These are phyloP conservation scores for Dyspetes luteomarginatus DNA, from an alignment of 2,888 invertebrate genomes.

Conservation along the genomic window DNA sequence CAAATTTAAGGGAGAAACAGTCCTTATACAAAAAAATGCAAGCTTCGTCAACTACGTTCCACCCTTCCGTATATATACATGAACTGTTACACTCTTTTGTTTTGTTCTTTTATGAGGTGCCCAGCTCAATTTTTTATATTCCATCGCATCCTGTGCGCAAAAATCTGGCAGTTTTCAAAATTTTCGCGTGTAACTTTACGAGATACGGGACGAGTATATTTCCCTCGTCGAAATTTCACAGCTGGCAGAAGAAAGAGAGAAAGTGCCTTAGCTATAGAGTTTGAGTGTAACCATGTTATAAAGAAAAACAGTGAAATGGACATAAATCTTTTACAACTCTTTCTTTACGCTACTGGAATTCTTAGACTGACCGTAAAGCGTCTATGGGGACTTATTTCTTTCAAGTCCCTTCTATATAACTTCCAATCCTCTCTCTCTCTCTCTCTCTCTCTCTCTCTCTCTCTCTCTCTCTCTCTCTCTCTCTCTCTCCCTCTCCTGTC, in stretches of 20 bases:
- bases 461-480: neutral
- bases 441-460: neutral
- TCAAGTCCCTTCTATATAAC: slow-evolving; percentile 44
- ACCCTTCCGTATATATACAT: too few species aligned
- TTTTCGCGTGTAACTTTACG: slow-evolving; percentile 66
- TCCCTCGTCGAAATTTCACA: slow-evolving; percentile 22
- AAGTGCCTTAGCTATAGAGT: slow-evolving; percentile 4
- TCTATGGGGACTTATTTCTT: slow-evolving; percentile 57
- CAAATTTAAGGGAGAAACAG: too few species aligned
- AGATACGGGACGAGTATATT: slow-evolving; percentile 34
- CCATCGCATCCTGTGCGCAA: slow-evolving; percentile 33
- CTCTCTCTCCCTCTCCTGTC: neutral
- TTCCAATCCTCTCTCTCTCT: too few species aligned
- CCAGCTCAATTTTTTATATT: neutral
- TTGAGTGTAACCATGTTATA: neutral
- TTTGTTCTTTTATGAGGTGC: neutral
- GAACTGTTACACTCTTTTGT: neutral
- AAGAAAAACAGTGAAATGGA: slow-evolving; percentile 60
- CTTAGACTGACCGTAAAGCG: slow-evolving; percentile 64
- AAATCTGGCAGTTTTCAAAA: slow-evolving; percentile 60
- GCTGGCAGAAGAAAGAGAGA: slow-evolving; percentile 19
- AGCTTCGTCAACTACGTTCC: too few species aligned
- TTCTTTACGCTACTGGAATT: slow-evolving; percentile 67
- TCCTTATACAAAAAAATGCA: too few species aligned
- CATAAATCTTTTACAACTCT: slow-evolving; percentile 70